Conservation (phyloP, 1,140 invertebrate species). For the Cydia amplana region DNA sequence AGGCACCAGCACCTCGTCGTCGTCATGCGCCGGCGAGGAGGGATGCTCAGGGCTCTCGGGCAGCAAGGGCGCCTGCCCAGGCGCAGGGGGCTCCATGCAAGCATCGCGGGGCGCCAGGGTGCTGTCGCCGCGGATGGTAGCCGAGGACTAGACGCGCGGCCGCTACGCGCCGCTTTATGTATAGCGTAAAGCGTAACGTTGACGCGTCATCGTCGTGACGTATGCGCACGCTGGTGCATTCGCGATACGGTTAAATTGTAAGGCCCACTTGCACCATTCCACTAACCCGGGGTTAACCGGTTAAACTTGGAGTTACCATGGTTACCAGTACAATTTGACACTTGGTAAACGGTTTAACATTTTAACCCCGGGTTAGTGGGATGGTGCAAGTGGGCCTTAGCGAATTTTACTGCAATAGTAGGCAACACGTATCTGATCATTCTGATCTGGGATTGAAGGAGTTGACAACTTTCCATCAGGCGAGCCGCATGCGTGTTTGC, state of each 20-base stretch:
- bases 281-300: too few relatives aligned
- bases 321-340: too few relatives aligned
- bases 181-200: background rate
- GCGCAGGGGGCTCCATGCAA: constrained; percentile 61
- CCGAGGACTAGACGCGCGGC: constrained; percentile 53
- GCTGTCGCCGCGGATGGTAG: constrained; percentile 21
- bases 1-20: constrained; percentile 63
- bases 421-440: too few relatives aligned
- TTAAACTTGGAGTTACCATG: too few relatives aligned
- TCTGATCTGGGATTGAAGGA: too few relatives aligned
- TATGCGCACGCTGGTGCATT: constrained; percentile 41
- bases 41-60: constrained; percentile 47
- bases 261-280: too few relatives aligned
- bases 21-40: constrained; percentile 46
- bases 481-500: too few relatives aligned
- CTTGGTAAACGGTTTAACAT: too few relatives aligned
- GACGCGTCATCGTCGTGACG: constrained; percentile 54
- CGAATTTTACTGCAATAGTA: too few relatives aligned
- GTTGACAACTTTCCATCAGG: too few relatives aligned
- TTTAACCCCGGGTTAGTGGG: too few relatives aligned
- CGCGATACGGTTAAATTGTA: background rate
- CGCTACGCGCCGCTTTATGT: constrained; percentile 58
- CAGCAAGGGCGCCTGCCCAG: constrained; percentile 33
- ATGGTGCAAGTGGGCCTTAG: too few relatives aligned
- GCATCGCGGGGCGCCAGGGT: constrained; percentile 68